Evolutionary conservation across 1,140 invertebrate genomes (phyloP), one percentile per base, ranked within the genome.

Genomic region (Papilio glaucus): DNA sequence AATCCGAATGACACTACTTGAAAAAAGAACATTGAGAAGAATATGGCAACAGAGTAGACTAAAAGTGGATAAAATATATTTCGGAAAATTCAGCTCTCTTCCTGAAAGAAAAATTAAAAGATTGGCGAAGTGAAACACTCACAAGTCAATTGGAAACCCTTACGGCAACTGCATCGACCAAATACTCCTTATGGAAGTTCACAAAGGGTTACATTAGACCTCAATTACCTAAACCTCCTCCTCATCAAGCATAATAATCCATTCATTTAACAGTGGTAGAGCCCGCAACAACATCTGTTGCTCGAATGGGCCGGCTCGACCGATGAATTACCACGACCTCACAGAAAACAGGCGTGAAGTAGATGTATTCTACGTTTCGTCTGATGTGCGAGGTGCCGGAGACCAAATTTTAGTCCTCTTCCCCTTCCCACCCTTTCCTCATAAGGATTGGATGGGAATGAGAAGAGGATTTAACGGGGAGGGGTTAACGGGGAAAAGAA

Each of bases 131-230:
- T 3, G 41, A 13, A 0, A n/a, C 13, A n/a, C 13, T 42, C 5
- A 0, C 1, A 1, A 42, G n/a, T n/a, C 12, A 42, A 3, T 9
- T 73, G 10, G 67, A 71, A 60, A 1, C 7, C 8, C 60, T 77
- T 33, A 41, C 72, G 21, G n/a, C 71, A 29, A 74, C 65, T 12
- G 10, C 15, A 57, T 5, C 65, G 0, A 72, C 77, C 1, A 45
- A 75, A 21, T 75, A 78, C 38, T 78, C 72, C 18, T 29, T 78
- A 41, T 73, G 77, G 62, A 75, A 73, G 45, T 12, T 62, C 12
- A 67, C 57, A 26, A 75, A 72, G 37, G 49, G 33, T 10, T 33
- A 13, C 41, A 62, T 72, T 62, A 74, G 39, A 62, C 73, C 71
- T 4, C 8, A 18, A 45, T 0, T 38, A 21, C 24, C 41, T 3